Conservation (phyloP, 2,113 vertebrate species). For the Cercocebus atys region DNA sequence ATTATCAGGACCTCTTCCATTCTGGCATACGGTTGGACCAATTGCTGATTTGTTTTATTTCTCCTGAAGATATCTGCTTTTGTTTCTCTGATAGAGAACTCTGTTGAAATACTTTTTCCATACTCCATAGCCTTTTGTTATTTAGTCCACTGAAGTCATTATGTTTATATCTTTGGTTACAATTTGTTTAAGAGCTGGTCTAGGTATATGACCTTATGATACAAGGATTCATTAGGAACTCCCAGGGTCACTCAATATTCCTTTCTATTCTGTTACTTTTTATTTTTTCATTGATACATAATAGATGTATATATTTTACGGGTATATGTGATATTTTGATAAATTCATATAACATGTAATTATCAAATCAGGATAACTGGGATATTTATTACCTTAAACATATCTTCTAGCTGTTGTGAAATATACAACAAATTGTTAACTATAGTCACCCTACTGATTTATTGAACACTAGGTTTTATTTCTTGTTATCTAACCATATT, state of each 20-base stretch:
- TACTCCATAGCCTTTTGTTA: background rate
- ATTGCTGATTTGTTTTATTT: slow-evolving; percentile 51
- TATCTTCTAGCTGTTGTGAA: background rate
- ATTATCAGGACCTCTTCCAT: slow-evolving; percentile 47
- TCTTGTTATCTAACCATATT: background rate
- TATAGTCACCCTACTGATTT: background rate
- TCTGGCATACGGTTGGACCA: slow-evolving; percentile 51
- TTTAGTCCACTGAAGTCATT: background rate
- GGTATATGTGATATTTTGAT: background rate
- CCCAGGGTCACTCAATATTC: background rate
- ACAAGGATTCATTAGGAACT: background rate
- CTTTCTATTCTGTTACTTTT: background rate
- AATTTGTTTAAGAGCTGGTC: background rate
- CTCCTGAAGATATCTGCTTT: slow-evolving; percentile 50
- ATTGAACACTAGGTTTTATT: background rate
- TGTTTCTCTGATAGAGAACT: slow-evolving; percentile 56
- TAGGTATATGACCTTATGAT: background rate
- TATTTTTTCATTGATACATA: background rate
- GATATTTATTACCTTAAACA: background rate
- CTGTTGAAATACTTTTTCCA: background rate
- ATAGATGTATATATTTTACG: background rate
- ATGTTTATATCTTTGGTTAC: slow-evolving; percentile 46
- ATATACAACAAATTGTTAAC: background rate
- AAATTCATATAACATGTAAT: background rate
- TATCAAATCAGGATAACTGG: background rate